Base-by-base conservation (phyloP, 1,140 invertebrate genomes). In the Leptinotarsa undecemlineata region DNA sequence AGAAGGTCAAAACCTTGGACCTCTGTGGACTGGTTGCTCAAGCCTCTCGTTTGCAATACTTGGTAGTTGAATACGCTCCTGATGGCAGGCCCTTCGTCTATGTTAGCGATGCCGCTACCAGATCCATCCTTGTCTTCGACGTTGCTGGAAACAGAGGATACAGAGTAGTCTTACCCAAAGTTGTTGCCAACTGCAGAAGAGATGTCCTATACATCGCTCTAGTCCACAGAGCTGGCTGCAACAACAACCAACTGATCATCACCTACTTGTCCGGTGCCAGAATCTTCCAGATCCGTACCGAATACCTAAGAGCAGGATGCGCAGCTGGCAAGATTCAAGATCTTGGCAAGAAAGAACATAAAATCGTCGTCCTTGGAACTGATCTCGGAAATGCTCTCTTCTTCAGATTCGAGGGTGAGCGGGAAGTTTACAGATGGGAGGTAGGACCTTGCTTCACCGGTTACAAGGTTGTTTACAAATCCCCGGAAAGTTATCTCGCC, bases 81-180 rank as follows among this genome's bases (percentile, higher is more conserved):
- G 87, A 90, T 73, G 88, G 87, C 2, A 82, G 85, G 1, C 83
- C 84, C 11, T 90, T 87, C 74, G 82, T 90, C 14, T 91, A 91
- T 77, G 86, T 92, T 1, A 88, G 88, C 23, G 91, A 92, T 83
- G 90, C 90, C 2, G 89, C 88, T 1, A 86, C 87, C 15, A 83
- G 89, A 19, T 88, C 90, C 0, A 89, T 92, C 26, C 83, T 92
- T 13, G 90, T 91, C 0, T 91, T 88, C 74, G 90, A 92, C 77
- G 86, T 91, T 1, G 86, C 85, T 21, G 86, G 85, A 3, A 85
- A 86, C 77, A 86, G 85, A 15, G 90, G 90, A 6, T 90, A 88
- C 73, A 84, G 89, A 47, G 87, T 91, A 0, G 85, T 90, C 2
- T 78, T 91, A 4, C 90, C 90, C 0, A 86, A 88, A 72, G 86